These are phyloP conservation scores for Drosophila micromelanica DNA, from an alignment of 1,140 invertebrate species.

Conservation along the genomic window DNA sequence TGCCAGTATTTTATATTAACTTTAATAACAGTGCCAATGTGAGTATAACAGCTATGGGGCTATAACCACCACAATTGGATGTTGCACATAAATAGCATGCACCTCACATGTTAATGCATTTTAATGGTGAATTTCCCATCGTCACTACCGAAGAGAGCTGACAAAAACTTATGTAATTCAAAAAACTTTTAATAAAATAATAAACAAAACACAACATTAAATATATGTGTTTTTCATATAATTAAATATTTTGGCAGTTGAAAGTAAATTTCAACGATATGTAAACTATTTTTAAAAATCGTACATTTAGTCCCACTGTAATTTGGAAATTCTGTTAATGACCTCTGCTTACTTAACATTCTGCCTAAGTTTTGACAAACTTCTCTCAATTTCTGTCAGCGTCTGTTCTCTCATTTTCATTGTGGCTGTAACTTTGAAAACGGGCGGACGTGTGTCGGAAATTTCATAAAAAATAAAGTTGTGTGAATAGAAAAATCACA, in stretches of 20 bases:
- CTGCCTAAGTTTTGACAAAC: slow-evolving; percentile 11
- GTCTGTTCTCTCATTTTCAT: slow-evolving; percentile 23
- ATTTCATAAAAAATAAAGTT: slow-evolving; percentile 16
- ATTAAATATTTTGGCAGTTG: too few species aligned
- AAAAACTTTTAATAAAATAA: too few species aligned
- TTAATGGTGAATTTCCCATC: too few species aligned
- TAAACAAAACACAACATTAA: too few species aligned
- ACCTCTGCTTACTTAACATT: slow-evolving; percentile 12
- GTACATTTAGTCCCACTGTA: slow-evolving; percentile 1
- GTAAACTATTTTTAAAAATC: too few species aligned
- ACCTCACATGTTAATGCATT: too few species aligned
- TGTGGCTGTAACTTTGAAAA: slow-evolving; percentile 33
- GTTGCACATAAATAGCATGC: not conserved
- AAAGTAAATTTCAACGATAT: too few species aligned
- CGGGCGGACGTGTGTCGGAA: slow-evolving; percentile 22
- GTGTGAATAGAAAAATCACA: slow-evolving; percentile 47
- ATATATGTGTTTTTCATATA: too few species aligned
- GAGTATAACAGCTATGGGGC: slow-evolving; percentile 14
- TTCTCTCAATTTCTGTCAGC: not conserved
- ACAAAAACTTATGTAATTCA: too few species aligned
- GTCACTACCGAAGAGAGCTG: too few species aligned
- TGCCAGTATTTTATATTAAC: not conserved
- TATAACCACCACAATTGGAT: not conserved
- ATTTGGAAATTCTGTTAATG: slow-evolving; percentile 10
- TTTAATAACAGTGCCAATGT: slow-evolving; percentile 22